These are phyloP conservation scores for Lithophane ornitopus DNA, from an alignment of 2,888 invertebrate genomes.

Conservation along the genomic window DNA sequence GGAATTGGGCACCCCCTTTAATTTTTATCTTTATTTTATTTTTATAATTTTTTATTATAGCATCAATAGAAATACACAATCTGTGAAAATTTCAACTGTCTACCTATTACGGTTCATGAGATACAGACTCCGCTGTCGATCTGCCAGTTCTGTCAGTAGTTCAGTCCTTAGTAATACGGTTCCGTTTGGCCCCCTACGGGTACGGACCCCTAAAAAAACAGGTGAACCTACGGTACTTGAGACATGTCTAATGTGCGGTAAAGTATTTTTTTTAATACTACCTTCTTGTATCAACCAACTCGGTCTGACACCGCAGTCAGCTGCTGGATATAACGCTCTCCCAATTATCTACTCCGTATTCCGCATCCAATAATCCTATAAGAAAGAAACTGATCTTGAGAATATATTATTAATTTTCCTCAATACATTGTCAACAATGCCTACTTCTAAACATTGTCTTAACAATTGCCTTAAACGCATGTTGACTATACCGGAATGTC, in stretches of 20 bases:
- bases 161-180: too few species aligned
- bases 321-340: background rate
- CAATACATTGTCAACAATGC: background rate
- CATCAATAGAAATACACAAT: too few species aligned
- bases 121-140: too few species aligned
- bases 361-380: background rate
- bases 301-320: background rate
- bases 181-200: too few species aligned
- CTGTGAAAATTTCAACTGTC: too few species aligned
- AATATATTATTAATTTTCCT: background rate
- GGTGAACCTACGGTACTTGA: background rate
- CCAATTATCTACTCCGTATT: background rate
- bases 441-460: background rate
- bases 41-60: too few species aligned
- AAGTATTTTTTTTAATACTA: background rate
- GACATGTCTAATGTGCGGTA: background rate
- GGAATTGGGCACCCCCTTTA: too few species aligned
- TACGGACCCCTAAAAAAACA: background rate
- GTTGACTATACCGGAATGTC: background rate
- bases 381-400: too few species aligned
- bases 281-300: too few species aligned
- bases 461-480: background rate
- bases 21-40: too few species aligned
- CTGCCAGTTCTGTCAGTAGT: too few species aligned
- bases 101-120: too few species aligned